Conservation (phyloP, 2,797 vertebrate species). For the Siniperca obscura region DNA sequence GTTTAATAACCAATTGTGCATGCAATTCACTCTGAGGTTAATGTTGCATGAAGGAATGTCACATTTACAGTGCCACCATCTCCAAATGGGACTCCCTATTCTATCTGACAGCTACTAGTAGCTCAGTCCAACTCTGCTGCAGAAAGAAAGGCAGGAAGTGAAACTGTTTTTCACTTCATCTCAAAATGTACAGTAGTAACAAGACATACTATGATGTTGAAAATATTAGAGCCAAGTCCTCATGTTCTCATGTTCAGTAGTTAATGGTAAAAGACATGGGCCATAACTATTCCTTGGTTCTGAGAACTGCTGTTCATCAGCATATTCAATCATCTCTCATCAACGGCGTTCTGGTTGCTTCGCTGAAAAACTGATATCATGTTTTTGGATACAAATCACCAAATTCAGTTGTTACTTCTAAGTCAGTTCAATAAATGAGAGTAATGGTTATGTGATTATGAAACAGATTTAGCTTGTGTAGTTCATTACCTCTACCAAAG, state of each 20-base stretch:
- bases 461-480: constrained; percentile 9
- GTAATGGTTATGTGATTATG: neutral
- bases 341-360: constrained; percentile 29
- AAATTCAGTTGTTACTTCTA: constrained; percentile 11
- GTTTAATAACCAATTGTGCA: constrained; percentile 90
- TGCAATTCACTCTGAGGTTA: constrained; percentile 86
- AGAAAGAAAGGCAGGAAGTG: constrained; percentile 31
- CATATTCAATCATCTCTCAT: constrained; percentile 48
- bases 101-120: constrained; percentile 60
- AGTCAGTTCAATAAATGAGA: constrained; percentile 28
- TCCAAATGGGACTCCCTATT: constrained; percentile 82
- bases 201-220: neutral
- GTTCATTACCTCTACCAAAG: neutral
- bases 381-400: constrained; percentile 27
- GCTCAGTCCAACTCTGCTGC: constrained; percentile 59
- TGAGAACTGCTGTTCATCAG: constrained; percentile 41
- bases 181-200: constrained; percentile 5
- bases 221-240: neutral
- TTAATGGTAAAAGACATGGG: constrained; percentile 35
- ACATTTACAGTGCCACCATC: constrained; percentile 85
- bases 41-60: constrained; percentile 91
- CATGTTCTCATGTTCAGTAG: constrained; percentile 9
- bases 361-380: constrained; percentile 49
- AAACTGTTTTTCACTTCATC: constrained; percentile 21
- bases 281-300: constrained; percentile 26